These are phyloP conservation scores for Lapara coniferarum DNA, from an alignment of 2,888 invertebrate species.

Conservation along the genomic window DNA sequence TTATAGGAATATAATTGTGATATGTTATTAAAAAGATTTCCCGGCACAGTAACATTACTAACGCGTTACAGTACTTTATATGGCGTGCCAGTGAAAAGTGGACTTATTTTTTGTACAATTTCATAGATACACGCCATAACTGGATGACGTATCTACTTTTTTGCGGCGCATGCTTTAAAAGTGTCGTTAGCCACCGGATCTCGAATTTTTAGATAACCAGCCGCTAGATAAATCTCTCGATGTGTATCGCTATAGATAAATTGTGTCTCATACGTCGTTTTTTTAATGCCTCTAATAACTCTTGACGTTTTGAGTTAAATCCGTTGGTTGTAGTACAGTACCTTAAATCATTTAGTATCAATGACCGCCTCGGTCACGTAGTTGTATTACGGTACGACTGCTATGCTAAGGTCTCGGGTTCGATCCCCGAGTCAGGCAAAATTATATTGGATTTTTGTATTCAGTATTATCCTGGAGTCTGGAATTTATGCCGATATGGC, in stretches of 20 bases:
- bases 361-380: no score
- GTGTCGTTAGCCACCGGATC: conserved; percentile 33
- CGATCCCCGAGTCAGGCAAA: no score
- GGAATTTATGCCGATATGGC: no score
- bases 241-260: conserved; percentile 19
- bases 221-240: conserved; percentile 23
- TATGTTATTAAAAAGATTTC: conserved; percentile 50
- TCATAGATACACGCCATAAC: conserved; percentile 69
- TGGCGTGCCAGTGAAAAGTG: conserved; percentile 72
- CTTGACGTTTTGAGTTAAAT: conserved; percentile 1
- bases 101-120: conserved; percentile 72
- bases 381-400: no score
- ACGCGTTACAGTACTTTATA: conserved; percentile 63
- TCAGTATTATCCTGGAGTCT: no score
- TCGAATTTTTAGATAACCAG: conserved; percentile 29
- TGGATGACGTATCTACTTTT: conserved; percentile 68
- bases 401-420: no score
- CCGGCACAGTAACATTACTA: conserved; percentile 64
- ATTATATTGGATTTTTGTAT: no score
- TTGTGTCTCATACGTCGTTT: not conserved
- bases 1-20: conserved; percentile 24
- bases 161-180: conserved; percentile 44
- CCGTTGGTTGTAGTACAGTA: not conserved
- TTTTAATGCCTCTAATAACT: conserved; percentile 3
- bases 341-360: not conserved